These are phyloP conservation scores for Coecobrya sp. DNA, from an alignment of 2,888 invertebrate genomes.

Conservation along the genomic window DNA sequence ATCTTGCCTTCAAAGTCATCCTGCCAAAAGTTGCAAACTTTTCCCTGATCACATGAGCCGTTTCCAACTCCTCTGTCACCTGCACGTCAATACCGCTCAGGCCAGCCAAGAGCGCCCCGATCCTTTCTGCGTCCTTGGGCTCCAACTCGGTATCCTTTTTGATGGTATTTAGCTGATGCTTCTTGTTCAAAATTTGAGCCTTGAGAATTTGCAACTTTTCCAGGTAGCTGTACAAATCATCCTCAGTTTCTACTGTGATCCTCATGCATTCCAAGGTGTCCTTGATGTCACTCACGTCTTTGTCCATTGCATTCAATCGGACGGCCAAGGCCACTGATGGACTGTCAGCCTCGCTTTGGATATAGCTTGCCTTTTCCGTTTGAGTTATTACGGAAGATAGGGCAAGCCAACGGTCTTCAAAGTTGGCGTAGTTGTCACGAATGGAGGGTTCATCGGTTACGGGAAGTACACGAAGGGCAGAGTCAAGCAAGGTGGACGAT, in stretches of 20 bases:
- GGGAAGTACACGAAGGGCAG: slow-evolving; percentile 93
- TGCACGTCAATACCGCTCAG: slow-evolving; percentile 92
- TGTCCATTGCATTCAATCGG: slow-evolving; percentile 92
- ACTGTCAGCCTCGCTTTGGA: slow-evolving; percentile 78
- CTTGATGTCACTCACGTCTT: slow-evolving; percentile 93
- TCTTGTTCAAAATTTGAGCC: slow-evolving; percentile 86
- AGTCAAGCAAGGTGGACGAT: slow-evolving; percentile 92
- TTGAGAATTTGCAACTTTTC: slow-evolving; percentile 91
- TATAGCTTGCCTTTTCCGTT: slow-evolving; percentile 82
- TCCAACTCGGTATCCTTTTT: slow-evolving; percentile 82
- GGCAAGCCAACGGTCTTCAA: slow-evolving; percentile 92
- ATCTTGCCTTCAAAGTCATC: slow-evolving; percentile 84
- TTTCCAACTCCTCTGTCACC: slow-evolving; percentile 93
- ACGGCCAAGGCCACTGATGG: slow-evolving; percentile 93
- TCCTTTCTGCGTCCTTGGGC: slow-evolving; percentile 92
- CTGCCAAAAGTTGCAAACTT: slow-evolving; percentile 89
- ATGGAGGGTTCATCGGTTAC: slow-evolving; percentile 95
- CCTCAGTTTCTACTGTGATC: slow-evolving; percentile 94
- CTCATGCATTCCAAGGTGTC: slow-evolving; percentile 91
- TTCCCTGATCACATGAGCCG: slow-evolving; percentile 92
- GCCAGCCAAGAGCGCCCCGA: slow-evolving; percentile 91
- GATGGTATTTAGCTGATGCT: slow-evolving; percentile 85
- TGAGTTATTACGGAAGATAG: slow-evolving; percentile 82
- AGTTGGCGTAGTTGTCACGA: slow-evolving; percentile 92
- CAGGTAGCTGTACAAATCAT: slow-evolving; percentile 94